Conservation (phyloP, 1,140 invertebrate genomes). For the Diorhabda carinulata region DNA sequence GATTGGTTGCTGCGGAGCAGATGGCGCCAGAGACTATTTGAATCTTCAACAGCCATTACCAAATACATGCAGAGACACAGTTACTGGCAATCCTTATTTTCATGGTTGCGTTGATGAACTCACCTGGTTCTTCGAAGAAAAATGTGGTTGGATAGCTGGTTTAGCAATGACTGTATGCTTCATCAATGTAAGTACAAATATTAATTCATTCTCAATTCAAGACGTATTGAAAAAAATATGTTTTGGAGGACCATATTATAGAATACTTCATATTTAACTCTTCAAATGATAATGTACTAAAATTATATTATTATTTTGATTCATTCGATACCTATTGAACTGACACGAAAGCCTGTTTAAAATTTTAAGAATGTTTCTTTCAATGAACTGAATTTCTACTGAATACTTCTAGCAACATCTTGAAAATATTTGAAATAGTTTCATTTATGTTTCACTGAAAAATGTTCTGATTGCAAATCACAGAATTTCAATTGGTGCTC, state of each 20-base stretch:
- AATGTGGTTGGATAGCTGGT: constrained; percentile 78
- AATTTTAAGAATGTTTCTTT: too few relatives aligned
- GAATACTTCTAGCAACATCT: too few relatives aligned
- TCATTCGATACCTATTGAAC: too few relatives aligned
- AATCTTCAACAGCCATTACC: constrained; percentile 71
- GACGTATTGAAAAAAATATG: neutral
- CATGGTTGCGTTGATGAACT: constrained; percentile 82
- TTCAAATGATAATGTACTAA: too few relatives aligned
- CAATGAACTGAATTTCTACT: too few relatives aligned
- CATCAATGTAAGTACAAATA: constrained; percentile 61
- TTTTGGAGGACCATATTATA: neutral
- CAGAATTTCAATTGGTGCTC: too few relatives aligned
- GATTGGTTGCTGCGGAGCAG: constrained; percentile 83
- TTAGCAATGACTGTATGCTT: constrained; percentile 68
- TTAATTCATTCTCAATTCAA: neutral
- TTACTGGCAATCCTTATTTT: constrained; percentile 83
- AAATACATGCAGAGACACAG: constrained; percentile 75
- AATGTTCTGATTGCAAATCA: too few relatives aligned
- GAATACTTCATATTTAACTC: neutral
- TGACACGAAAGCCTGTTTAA: too few relatives aligned
- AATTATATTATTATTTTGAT: too few relatives aligned
- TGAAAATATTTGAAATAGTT: too few relatives aligned
- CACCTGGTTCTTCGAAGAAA: constrained; percentile 77
- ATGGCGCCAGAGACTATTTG: constrained; percentile 76
- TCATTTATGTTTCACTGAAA: too few relatives aligned